Conservation (phyloP, 2,113 vertebrate genomes). For the Pagrus major region DNA sequence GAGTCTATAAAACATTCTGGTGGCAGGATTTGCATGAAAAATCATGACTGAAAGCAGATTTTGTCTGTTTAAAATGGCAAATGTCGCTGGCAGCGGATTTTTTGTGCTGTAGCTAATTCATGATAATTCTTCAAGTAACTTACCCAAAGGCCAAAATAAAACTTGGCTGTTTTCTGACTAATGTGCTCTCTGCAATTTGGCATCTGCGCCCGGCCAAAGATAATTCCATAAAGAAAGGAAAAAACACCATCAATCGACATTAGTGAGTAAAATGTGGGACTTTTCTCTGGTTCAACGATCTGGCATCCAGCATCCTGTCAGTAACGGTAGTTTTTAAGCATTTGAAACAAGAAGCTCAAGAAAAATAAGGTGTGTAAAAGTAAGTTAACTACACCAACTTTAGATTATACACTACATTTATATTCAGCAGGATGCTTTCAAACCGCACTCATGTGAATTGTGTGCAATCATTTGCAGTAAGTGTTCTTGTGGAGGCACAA, state of each 20-base stretch:
- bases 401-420: neutral
- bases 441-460: neutral
- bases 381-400: neutral
- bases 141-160: constrained; percentile 42
- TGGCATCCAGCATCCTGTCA: neutral
- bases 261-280: neutral
- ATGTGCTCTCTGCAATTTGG: constrained; percentile 44
- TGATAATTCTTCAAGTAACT: constrained; percentile 40
- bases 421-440: neutral
- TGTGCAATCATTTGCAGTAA: neutral
- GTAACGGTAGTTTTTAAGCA: neutral
- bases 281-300: neutral
- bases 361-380: neutral
- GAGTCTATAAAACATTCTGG: neutral
- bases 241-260: neutral
- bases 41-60: neutral
- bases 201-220: constrained; percentile 24
- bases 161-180: constrained; percentile 22
- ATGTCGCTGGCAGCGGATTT: constrained; percentile 24
- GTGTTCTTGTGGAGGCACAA: constrained; percentile 4
- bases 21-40: neutral
- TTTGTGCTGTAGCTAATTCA: constrained; percentile 61
- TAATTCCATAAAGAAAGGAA: constrained; percentile 18
- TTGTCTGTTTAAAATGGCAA: constrained; percentile 23
- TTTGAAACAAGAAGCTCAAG: neutral